Percentiles rank a stretch among this genome's conserved stretches.
These are phyloP conservation scores for Aspidoscelis tigris DNA, from an alignment of 2,113 vertebrate genomes.

Conservation along the genomic window DNA sequence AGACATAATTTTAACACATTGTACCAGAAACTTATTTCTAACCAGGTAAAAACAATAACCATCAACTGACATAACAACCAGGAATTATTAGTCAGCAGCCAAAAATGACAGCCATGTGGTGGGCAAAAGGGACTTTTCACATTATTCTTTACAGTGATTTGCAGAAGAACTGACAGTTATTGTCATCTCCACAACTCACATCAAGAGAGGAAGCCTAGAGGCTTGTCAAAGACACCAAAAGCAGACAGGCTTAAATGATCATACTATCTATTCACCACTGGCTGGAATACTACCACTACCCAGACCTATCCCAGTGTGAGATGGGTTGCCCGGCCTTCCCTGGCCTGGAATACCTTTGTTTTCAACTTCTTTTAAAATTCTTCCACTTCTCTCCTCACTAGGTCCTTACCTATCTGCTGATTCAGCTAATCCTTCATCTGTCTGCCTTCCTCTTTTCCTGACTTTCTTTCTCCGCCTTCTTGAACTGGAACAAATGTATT, in stretches of 20 bases:
- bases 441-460: too few relatives aligned
- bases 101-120: conserved; percentile 9
- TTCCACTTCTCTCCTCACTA: too few relatives aligned
- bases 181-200: conserved; percentile 27
- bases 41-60: not conserved
- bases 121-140: not conserved
- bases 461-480: too few relatives aligned
- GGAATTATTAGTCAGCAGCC: not conserved
- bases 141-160: conserved; percentile 18
- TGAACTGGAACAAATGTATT: too few relatives aligned
- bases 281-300: not conserved
- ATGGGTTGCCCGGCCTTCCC: too few relatives aligned
- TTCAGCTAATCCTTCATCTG: too few relatives aligned
- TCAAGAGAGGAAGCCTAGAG: conserved; percentile 9
- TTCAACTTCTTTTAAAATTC: too few relatives aligned
- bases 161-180: not conserved
- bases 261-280: conserved; percentile 1
- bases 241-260: conserved; percentile 13
- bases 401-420: too few relatives aligned
- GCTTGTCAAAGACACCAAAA: conserved; percentile 15
- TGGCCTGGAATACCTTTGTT: too few relatives aligned
- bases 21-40: not conserved
- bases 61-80: not conserved
- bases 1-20: not conserved
- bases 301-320: too few relatives aligned